Evolutionary conservation across 2,797 vertebrate genomes (phyloP), one percentile per base, ranked within the genome.

Genomic region (Intellagama lesueurii): DNA sequence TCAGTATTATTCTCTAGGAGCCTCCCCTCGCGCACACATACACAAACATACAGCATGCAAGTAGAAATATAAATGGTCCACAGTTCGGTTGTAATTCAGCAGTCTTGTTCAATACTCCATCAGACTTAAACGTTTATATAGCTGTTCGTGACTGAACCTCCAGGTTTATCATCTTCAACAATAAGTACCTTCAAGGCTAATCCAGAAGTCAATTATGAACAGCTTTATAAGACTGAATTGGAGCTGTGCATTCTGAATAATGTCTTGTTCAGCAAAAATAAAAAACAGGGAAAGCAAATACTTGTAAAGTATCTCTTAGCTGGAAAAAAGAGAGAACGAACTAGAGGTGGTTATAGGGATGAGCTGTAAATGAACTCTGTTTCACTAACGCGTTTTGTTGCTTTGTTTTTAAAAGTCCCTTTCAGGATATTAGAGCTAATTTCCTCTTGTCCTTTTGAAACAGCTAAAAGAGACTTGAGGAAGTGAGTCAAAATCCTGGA

Each of bases 401-500:
- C 28, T 24, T 68, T 56, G 28, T 82, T 69, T 81, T n/a, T 7
- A 24, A 44, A 44, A 44, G 92, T 87, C 84, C 75, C 35, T 73
- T 93, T 91, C 88, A 93, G 94, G 94, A 91, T 94, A 93, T 94
- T 78, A 76, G 28, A 90, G 83, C 93, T 95, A 95, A 96, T 96
- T 97, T 97, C 97, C 96, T 96, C 78, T 1, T 90, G 92, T 93
- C 95, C 93, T 94, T 96, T 95, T 94, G 94, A 91, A 96, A 97
- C 94, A 95, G 94, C 94, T 94, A 94, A 95, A 94, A 89, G 94
- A 94, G 91, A 93, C 95, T 94, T 94, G 91, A 97, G 97, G 97
- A 97, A 97, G 95, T 97, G 97, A 97, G 96, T 97, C 97, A 97
- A 96, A 97, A 95, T 96, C 96, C 97, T 97, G 95, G 81, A 94